Conservation (phyloP, 2,113 vertebrate genomes). For the Hippopotamus amphibius region DNA sequence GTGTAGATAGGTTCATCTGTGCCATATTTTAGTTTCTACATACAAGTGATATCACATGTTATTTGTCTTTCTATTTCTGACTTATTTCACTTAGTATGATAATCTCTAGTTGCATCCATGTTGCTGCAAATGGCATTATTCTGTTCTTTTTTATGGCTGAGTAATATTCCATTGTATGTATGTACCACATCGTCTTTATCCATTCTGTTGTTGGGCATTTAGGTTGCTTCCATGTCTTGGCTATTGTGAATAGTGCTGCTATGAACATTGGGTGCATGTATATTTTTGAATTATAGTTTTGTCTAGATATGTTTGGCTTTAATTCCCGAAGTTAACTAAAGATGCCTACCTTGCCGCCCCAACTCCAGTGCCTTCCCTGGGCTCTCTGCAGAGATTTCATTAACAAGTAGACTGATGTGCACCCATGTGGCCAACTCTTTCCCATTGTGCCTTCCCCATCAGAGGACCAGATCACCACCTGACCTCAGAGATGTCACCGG, state of each 20-base stretch:
- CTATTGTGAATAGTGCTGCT: not conserved
- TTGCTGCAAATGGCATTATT: not conserved
- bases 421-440: conserved; percentile 58
- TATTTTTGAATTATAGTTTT: not conserved
- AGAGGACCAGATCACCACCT: conserved; percentile 28
- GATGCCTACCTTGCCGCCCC: not conserved
- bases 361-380: not conserved
- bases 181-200: not conserved
- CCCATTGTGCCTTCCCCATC: conserved; percentile 60
- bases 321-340: not conserved
- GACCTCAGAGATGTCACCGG: conserved; percentile 62
- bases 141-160: not conserved
- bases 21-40: not conserved
- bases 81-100: not conserved
- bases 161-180: not conserved
- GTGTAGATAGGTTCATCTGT: not conserved
- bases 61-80: not conserved
- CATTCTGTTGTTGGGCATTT: not conserved
- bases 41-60: not conserved
- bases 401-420: conserved; percentile 36
- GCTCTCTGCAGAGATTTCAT: conserved; percentile 63
- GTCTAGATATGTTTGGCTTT: not conserved
- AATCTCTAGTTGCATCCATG: not conserved
- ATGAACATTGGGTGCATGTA: not conserved
- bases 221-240: not conserved